A percentile compares a stretch with the other conserved stretches of the same genome.
Conservation (phyloP, 2,888 invertebrate species). For the Drosophila suboccidentalis region DNA sequence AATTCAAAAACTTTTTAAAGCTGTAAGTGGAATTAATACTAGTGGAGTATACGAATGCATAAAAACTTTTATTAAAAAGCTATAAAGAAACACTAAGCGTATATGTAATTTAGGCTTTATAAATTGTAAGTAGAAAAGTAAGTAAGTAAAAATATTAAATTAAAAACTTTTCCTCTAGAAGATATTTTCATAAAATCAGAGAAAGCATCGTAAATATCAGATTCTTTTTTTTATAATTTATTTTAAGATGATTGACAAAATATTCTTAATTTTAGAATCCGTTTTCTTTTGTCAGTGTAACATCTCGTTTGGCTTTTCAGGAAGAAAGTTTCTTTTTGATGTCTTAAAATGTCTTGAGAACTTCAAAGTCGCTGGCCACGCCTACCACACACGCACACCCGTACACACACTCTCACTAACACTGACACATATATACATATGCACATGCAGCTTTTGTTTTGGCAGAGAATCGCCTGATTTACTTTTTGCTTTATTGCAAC, state of each 20-base stretch:
- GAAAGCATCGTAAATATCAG: too few relatives aligned
- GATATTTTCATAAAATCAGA: too few relatives aligned
- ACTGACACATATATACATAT: not conserved
- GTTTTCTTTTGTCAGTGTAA: not conserved
- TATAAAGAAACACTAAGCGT: not conserved
- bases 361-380: conserved; percentile 34
- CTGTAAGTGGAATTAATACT: too few relatives aligned
- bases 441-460: conserved; percentile 45
- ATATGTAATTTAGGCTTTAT: not conserved
- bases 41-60: not conserved
- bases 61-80: too few relatives aligned
- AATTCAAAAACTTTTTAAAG: too few relatives aligned
- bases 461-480: conserved; percentile 24
- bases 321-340: conserved; percentile 1
- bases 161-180: too few relatives aligned
- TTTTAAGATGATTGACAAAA: not conserved
- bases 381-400: conserved; percentile 6
- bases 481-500: conserved; percentile 45
- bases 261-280: not conserved
- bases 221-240: too few relatives aligned
- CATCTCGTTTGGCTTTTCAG: not conserved
- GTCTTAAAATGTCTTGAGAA: conserved; percentile 15
- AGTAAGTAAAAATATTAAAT: too few relatives aligned
- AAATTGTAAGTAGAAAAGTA: too few relatives aligned
- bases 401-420: not conserved